Evolutionary conservation across 2,797 vertebrate species (phyloP).

Genomic region (Lepus oiostolus): DNA sequence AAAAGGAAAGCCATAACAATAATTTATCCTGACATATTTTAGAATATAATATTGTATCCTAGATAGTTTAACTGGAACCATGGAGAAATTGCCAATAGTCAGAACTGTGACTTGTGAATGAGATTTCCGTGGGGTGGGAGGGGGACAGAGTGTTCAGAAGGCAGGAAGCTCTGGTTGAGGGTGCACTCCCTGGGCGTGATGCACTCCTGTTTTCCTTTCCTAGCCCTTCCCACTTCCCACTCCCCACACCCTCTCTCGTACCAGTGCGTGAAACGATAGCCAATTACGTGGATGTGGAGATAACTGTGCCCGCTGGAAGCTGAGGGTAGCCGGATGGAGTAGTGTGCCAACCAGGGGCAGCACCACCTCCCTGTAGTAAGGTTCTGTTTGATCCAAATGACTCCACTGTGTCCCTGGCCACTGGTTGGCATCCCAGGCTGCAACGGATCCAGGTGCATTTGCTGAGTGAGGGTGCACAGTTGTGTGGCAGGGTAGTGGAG

Average conservation of each 20-base stretch:
- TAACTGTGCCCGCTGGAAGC: background rate
- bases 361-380: background rate
- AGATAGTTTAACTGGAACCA: background rate
- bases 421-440: background rate
- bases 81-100: background rate
- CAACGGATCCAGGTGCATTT: background rate
- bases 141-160: background rate
- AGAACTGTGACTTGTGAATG: background rate
- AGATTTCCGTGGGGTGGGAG: background rate
- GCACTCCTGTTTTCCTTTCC: too few species aligned
- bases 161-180: accelerated
- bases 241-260: too few species aligned
- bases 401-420: background rate
- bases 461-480: too few species aligned
- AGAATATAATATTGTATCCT: background rate
- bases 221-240: accelerated
- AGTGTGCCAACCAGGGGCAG: background rate
- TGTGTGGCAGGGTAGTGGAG: accelerated
- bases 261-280: too few species aligned
- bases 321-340: accelerated
- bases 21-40: background rate
- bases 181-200: accelerated
- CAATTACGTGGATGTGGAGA: background rate
- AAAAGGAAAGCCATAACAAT: background rate
- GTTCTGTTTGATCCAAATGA: too few species aligned